These are phyloP conservation scores for Macrophya annulata DNA, from an alignment of 2,888 invertebrate species.

Conservation along the genomic window DNA sequence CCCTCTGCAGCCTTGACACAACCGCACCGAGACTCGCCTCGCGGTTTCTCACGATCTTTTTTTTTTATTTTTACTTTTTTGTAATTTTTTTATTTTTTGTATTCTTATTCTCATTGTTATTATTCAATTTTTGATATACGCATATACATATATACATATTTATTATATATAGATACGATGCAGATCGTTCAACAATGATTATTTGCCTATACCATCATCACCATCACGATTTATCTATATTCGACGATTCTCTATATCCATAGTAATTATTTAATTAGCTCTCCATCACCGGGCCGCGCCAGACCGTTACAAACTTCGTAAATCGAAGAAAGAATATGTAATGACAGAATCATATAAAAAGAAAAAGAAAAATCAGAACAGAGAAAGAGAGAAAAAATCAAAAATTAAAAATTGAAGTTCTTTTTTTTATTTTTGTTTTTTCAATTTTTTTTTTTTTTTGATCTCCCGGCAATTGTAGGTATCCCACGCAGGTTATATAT, in stretches of 20 bases:
- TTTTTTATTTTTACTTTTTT: background rate
- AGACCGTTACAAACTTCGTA: too few relatives aligned
- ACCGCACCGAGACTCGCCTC: background rate
- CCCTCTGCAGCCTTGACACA: conserved; percentile 53
- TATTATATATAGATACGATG: too few relatives aligned
- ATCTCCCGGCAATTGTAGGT: background rate
- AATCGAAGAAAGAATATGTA: too few relatives aligned
- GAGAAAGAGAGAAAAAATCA: background rate
- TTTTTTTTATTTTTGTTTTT: background rate
- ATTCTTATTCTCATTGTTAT: background rate
- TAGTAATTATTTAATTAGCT: conserved; percentile 32
- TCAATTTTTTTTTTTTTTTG: background rate
- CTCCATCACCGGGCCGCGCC: conserved; percentile 31
- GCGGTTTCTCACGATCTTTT: conserved; percentile 54
- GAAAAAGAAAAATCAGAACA: background rate
- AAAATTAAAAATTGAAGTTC: background rate
- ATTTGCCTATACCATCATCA: too few relatives aligned
- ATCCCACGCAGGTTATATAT: background rate
- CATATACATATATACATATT: background rate
- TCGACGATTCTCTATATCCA: background rate
- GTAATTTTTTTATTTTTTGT: background rate
- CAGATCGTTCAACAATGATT: background rate
- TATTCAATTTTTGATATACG: background rate
- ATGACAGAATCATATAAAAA: too few relatives aligned
- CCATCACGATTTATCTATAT: too few relatives aligned